A percentile compares a stretch with the other conserved stretches of the same genome.
These are phyloP conservation scores for Parasteatoda tepidariorum DNA, from an alignment of 1,140 invertebrate species.

Conservation along the genomic window DNA sequence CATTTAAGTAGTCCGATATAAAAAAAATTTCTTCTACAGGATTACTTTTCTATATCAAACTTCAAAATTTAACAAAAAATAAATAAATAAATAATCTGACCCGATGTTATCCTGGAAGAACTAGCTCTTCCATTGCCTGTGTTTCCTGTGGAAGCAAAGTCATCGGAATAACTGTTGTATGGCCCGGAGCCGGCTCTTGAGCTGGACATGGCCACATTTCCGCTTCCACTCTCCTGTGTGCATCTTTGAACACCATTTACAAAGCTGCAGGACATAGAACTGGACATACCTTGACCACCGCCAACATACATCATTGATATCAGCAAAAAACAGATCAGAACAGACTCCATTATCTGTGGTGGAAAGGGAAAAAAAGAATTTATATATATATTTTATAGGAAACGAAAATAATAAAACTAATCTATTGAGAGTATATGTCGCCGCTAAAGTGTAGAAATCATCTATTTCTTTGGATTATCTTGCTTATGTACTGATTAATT, in stretches of 20 bases:
- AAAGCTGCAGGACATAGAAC: neutral
- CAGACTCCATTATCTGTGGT: neutral
- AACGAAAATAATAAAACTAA: too few species aligned
- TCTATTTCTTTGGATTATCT: too few species aligned
- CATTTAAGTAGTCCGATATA: too few species aligned
- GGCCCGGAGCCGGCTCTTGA: neutral
- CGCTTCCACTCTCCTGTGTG: neutral
- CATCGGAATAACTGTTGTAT: neutral
- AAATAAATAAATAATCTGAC: too few species aligned
- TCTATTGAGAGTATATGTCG: neutral
- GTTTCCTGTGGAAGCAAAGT: neutral
- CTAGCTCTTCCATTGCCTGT: neutral
- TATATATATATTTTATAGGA: neutral
- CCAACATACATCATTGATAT: neutral
- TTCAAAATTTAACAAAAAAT: too few species aligned
- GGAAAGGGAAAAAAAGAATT: neutral
- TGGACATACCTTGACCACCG: neutral
- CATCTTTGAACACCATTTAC: neutral
- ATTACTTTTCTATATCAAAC: too few species aligned
- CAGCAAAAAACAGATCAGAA: neutral
- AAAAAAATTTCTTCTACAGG: too few species aligned
- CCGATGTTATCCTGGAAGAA: neutral
- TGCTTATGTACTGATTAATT: too few species aligned
- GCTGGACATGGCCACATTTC: neutral
- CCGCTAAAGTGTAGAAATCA: neutral